These are phyloP conservation scores for Apotomis turbidana DNA, from an alignment of 2,888 invertebrate genomes.

Conservation along the genomic window DNA sequence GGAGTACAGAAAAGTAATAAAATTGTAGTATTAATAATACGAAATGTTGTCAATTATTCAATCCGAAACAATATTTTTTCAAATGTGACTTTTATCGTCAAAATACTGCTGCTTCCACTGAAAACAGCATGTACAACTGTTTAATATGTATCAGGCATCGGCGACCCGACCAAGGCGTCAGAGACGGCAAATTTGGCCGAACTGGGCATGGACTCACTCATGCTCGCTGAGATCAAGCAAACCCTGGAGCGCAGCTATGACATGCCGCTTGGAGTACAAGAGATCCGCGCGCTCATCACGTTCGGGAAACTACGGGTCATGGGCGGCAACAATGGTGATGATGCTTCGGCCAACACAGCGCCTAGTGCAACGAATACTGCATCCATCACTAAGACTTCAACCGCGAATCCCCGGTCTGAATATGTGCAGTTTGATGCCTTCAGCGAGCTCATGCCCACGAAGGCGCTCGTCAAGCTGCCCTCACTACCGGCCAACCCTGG, in stretches of 20 bases:
- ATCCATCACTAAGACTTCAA: constrained; percentile 61
- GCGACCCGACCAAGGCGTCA: constrained; percentile 91
- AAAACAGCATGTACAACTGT: too few relatives aligned
- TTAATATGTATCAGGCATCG: constrained; percentile 88
- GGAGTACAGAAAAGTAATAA: constrained; percentile 33
- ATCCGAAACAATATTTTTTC: too few relatives aligned
- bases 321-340: too few relatives aligned
- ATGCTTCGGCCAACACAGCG: constrained; percentile 50
- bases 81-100: too few relatives aligned
- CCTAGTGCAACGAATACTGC: constrained; percentile 55
- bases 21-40: too few relatives aligned
- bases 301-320: constrained; percentile 89
- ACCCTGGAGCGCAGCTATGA: constrained; percentile 96
- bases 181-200: constrained; percentile 92
- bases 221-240: constrained; percentile 99
- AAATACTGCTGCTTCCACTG: too few relatives aligned
- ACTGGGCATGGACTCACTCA: constrained; percentile 98
- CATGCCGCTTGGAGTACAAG: constrained; percentile 94
- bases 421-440: constrained; percentile 73
- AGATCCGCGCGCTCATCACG: constrained; percentile 93
- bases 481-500: constrained; percentile 77
- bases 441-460: constrained; percentile 89
- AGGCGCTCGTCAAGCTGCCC: constrained; percentile 87
- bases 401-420: constrained; percentile 53
- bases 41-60: too few relatives aligned